phyloP scores from a whole-genome alignment of 2,888 invertebrate genomes.

The Resseliella maxima region DNA sequence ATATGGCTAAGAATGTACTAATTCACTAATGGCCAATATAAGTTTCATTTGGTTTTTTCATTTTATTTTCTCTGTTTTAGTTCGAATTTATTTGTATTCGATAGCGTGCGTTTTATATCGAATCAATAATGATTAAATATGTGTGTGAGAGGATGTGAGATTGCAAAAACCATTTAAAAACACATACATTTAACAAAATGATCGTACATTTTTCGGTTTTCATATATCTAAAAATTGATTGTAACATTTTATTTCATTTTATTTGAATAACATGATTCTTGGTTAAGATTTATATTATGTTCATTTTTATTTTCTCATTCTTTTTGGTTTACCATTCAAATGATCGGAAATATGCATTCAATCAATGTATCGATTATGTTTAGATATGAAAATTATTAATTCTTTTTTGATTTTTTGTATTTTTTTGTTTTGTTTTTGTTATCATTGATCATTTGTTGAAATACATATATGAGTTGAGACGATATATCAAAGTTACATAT shows the following conservation, averaged over 20 bases:
- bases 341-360: slow-evolving; percentile 32
- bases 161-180: not conserved
- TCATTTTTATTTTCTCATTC: not conserved
- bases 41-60: not conserved
- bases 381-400: slow-evolving; percentile 42
- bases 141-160: too few species aligned
- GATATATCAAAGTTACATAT: not conserved
- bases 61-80: too few species aligned
- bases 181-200: not conserved
- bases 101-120: not conserved
- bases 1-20: not conserved
- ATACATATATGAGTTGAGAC: slow-evolving; percentile 17
- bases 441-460: not conserved
- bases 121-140: too few species aligned
- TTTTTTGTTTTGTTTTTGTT: not conserved
- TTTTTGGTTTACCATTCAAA: not conserved
- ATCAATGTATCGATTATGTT: slow-evolving; percentile 31
- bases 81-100: not conserved
- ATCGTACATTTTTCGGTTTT: slow-evolving; percentile 18
- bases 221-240: slow-evolving; percentile 22
- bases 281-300: not conserved
- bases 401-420: not conserved
- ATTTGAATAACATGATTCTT: slow-evolving; percentile 30
- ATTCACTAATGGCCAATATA: not conserved
- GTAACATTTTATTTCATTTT: slow-evolving; percentile 24